These are phyloP conservation scores for Amblyopsis rosae DNA, from an alignment of 2,113 vertebrate genomes.

Conservation along the genomic window DNA sequence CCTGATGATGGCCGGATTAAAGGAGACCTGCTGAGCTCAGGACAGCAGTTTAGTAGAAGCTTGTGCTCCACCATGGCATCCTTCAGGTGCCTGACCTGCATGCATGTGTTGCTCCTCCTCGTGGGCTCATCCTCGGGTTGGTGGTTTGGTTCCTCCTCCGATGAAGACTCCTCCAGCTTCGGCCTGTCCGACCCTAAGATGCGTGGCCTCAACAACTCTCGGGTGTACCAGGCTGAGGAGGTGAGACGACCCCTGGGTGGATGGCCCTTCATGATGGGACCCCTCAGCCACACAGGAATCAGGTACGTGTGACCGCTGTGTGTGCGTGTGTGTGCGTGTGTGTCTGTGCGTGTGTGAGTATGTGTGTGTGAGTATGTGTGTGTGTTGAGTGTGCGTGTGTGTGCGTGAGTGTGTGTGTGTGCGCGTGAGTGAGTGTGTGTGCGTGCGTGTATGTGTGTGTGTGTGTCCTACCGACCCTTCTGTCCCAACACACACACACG, in stretches of 20 bases:
- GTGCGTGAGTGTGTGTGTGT: background rate
- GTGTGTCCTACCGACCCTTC: background rate
- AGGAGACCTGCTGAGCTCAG: too few relatives aligned
- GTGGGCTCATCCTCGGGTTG: too few relatives aligned
- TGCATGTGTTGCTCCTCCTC: background rate
- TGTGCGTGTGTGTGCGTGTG: background rate
- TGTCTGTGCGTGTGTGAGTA: background rate
- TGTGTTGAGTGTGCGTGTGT: background rate
- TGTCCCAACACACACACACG: background rate
- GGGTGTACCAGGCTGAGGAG: conserved; percentile 42
- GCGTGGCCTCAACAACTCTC: conserved; percentile 50
- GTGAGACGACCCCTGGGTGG: conserved; percentile 46
- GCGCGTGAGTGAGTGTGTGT: background rate
- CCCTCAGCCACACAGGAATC: conserved; percentile 62
- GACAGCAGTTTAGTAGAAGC: too few relatives aligned
- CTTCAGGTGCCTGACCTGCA: background rate
- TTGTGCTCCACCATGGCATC: too few relatives aligned
- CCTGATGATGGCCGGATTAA: too few relatives aligned
- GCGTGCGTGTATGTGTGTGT: background rate
- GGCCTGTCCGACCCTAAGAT: conserved; percentile 47
- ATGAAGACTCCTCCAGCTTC: conserved; percentile 28
- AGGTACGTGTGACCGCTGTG: conserved; percentile 36
- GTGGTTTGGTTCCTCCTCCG: conserved; percentile 4
- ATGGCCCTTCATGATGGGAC: background rate
- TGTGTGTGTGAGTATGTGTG: background rate